These are phyloP conservation scores for Smutsia temminckii DNA, from an alignment of 2,797 vertebrate genomes.

Conservation along the genomic window DNA sequence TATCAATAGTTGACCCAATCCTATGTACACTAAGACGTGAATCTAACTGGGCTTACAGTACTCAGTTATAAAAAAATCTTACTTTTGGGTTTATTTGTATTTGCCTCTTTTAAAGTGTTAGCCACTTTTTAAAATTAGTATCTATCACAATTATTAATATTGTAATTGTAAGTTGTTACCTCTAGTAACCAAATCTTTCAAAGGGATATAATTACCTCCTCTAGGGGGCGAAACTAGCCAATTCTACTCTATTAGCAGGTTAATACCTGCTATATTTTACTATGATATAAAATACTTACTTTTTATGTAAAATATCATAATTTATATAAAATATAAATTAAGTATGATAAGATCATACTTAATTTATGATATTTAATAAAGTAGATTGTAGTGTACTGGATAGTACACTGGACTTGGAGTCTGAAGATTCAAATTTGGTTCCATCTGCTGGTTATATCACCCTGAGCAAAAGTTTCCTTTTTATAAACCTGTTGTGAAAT, in stretches of 20 bases:
- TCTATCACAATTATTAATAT: conserved; percentile 31
- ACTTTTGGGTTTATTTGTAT: conserved; percentile 7
- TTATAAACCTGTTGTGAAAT: conserved; percentile 9
- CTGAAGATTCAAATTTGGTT: conserved; percentile 31
- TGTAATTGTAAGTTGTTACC: neutral
- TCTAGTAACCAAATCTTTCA: conserved; percentile 36
- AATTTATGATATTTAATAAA: conserved; percentile 36
- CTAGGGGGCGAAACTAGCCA: conserved; percentile 26
- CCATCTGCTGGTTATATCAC: neutral
- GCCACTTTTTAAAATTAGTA: conserved; percentile 8
- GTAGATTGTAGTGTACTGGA: conserved; percentile 2
- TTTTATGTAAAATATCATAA: too few species aligned
- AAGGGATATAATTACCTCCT: conserved; percentile 56
- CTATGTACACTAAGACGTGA: neutral
- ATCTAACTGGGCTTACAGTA: neutral
- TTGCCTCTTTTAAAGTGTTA: conserved; percentile 37
- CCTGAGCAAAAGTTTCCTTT: neutral
- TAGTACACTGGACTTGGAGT: neutral
- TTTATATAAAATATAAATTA: too few species aligned
- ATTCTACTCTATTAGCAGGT: neutral
- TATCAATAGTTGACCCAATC: neutral
- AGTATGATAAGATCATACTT: neutral
- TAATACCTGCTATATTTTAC: conserved; percentile 42
- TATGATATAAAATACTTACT: neutral
- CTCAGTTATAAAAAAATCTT: neutral